Conservation (phyloP, 2,797 vertebrate genomes). For the Phalloptychus januarius region DNA sequence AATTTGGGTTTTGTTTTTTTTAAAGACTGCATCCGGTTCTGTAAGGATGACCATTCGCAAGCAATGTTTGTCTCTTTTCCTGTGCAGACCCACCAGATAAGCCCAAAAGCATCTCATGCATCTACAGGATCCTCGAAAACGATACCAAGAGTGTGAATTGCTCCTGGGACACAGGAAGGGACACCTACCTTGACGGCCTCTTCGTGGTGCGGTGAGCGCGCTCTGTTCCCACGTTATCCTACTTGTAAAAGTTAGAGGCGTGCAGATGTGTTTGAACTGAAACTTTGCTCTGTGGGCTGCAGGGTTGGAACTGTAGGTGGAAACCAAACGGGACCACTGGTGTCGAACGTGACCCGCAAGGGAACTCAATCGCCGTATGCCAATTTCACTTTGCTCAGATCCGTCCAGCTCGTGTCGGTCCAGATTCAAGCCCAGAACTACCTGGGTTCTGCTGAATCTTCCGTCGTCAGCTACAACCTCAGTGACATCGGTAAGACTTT, state of each 20-base stretch:
- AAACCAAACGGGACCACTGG: conserved; percentile 3
- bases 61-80: conserved; percentile 8
- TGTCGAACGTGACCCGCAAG: not conserved
- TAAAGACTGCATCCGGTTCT: not conserved
- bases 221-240: not conserved
- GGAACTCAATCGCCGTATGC: conserved; percentile 13
- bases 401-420: conserved; percentile 73
- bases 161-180: conserved; percentile 81
- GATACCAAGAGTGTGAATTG: conserved; percentile 75
- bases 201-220: conserved; percentile 79
- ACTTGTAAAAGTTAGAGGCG: not conserved
- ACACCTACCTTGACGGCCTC: conserved; percentile 68
- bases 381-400: conserved; percentile 60
- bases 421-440: conserved; percentile 76
- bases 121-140: conserved; percentile 66
- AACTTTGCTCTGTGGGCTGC: conserved; percentile 37
- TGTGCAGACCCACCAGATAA: conserved; percentile 83
- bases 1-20: not conserved
- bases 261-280: not conserved
- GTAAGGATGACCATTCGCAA: not conserved
- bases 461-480: conserved; percentile 66
- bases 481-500: conserved; percentile 81
- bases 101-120: conserved; percentile 84
- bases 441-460: conserved; percentile 78
- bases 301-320: conserved; percentile 52